Conservation (phyloP, 1,140 invertebrate genomes). For the Aphidius gifuensis region DNA sequence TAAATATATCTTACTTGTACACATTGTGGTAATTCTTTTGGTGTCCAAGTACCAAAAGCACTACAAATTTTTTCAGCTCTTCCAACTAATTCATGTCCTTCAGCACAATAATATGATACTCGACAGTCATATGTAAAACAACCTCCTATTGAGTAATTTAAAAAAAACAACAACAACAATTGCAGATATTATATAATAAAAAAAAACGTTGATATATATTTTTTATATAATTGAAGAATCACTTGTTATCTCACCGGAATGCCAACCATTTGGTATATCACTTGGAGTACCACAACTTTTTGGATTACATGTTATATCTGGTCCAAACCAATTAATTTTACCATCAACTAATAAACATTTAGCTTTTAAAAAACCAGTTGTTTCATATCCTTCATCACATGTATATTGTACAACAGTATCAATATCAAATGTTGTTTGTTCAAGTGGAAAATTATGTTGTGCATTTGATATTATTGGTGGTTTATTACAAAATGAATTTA, state of each 20-base stretch:
- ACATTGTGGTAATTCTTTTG: conserved; percentile 84
- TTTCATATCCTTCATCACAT: conserved; percentile 85
- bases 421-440: conserved; percentile 79
- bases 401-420: conserved; percentile 85
- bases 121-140: conserved; percentile 89
- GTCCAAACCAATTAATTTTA: conserved; percentile 80
- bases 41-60: conserved; percentile 84
- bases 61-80: conserved; percentile 79
- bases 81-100: conserved; percentile 88
- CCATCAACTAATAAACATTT: conserved; percentile 90
- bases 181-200: neutral
- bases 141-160: conserved; percentile 60
- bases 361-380: conserved; percentile 78
- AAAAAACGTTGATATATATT: too few relatives aligned
- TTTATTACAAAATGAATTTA: conserved; percentile 78
- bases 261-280: conserved; percentile 85
- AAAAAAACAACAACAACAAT: neutral
- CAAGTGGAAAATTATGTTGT: conserved; percentile 76
- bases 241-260: conserved; percentile 57
- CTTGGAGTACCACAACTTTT: conserved; percentile 81
- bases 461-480: conserved; percentile 87
- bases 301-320: conserved; percentile 93
- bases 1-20: conserved; percentile 63
- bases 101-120: conserved; percentile 88
- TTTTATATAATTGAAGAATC: too few relatives aligned